Evolutionary conservation across 2,113 vertebrate species (phyloP).

Genomic region (Thamnophis sirtalis): DNA sequence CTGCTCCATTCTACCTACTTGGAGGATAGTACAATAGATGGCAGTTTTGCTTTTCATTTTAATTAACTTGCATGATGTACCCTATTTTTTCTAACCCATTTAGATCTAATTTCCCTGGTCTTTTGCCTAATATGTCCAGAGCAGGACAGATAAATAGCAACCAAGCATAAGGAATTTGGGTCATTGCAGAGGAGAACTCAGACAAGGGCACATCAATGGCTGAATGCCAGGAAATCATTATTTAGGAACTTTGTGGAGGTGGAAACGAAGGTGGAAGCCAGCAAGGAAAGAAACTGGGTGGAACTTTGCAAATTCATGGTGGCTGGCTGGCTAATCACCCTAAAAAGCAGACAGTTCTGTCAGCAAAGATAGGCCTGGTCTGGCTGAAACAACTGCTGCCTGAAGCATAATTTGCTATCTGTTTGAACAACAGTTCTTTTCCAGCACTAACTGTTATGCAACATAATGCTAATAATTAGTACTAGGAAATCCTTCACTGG

Average conservation of each 20-base stretch:
- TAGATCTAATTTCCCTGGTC: neutral
- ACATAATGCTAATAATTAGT: neutral
- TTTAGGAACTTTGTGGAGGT: neutral
- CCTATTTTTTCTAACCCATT: neutral
- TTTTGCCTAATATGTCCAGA: neutral
- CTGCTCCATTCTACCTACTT: neutral
- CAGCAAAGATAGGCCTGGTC: neutral
- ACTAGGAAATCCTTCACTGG: neutral
- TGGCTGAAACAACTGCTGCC: neutral
- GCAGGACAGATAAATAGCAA: neutral
- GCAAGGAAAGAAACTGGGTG: neutral
- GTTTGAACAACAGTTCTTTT: neutral
- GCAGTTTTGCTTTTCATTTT: neutral
- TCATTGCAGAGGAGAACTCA: conserved; percentile 1
- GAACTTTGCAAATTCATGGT: neutral
- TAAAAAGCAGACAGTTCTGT: neutral
- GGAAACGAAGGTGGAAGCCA: neutral
- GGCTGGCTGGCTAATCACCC: neutral
- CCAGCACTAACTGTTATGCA: neutral
- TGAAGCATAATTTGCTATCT: neutral
- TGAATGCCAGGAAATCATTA: neutral
- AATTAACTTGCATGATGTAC: neutral
- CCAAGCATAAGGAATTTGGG: neutral
- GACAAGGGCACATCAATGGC: neutral
- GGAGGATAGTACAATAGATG: neutral